Evolutionary conservation across 2,797 vertebrate species (phyloP), one percentile per base, ranked within the genome.

Genomic region (Chaenodraco wilsoni): DNA sequence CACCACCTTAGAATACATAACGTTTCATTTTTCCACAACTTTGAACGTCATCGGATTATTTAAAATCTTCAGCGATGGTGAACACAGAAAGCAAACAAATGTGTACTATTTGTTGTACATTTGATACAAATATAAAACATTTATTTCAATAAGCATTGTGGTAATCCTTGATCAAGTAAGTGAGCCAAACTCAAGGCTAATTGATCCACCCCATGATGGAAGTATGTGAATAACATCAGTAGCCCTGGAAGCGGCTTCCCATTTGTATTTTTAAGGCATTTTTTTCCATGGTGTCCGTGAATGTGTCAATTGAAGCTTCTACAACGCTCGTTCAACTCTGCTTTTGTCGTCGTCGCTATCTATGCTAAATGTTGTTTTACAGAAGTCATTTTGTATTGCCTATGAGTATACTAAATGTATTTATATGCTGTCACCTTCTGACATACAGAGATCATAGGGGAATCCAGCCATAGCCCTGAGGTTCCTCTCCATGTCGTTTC

Each of bases 381-480:
- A 27, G 19, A 33, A 55, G 49, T 3, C 17, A 17, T 0, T 2
- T 79, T 17, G 60, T 45, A n/a, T 41, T 54, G 44, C 40, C 54
- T 59, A 19, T 13, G 13, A 11, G 16, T 21, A 10, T 55, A 11
- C 62, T 65, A 14, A 84, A 50, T 3, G 51, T 21, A 15, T 74
- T 67, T 59, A n/a, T 16, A 31, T 9, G 0, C 61, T 90, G 52
- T 90, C 72, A 43, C 83, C 74, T n/a, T 67, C 27, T 67, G 65
- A 21, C 52, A 33, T 79, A 16, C 93, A 98, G 97, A 98, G 92
- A 95, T 95, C 68, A 95, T 93, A 52, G 97, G 96, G 86, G 96
- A 96, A 31, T 77, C 86, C 65, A 68, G 15, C 63, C 95, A 89
- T 5, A 88, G 79, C 74, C 65, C 76, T 1, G 55, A 78, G 0